Conservation (phyloP, 35 echinoderm and acorn worm genomes). For the Lytechinus variegatus region DNA sequence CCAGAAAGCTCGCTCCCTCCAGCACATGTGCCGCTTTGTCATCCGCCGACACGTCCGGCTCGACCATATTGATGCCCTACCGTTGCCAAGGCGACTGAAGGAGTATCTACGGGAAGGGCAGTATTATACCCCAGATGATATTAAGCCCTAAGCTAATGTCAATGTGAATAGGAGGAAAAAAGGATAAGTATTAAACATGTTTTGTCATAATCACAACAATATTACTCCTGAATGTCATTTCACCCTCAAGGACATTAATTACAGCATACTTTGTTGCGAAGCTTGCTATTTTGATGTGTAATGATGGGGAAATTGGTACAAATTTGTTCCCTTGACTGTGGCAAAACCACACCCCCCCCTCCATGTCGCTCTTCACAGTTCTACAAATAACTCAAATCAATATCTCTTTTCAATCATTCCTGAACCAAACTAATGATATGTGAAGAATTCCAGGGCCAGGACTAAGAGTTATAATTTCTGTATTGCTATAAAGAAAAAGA, state of each 20-base stretch:
- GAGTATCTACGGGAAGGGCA: slow-evolving; percentile 87
- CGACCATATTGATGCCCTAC: slow-evolving; percentile 92
- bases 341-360: not conserved
- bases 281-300: not conserved
- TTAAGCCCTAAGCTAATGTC: slow-evolving; percentile 42
- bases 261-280: not conserved
- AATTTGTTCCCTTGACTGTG: no score
- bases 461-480: not conserved
- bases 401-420: not conserved
- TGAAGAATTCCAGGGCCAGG: not conserved
- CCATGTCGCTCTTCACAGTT: not conserved
- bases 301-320: no score
- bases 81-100: slow-evolving; percentile 85
- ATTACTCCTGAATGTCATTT: not conserved
- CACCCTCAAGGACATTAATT: not conserved
- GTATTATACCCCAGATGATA: slow-evolving; percentile 95
- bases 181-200: not conserved
- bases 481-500: not conserved
- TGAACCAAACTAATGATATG: not conserved
- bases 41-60: slow-evolving; percentile 88
- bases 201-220: not conserved
- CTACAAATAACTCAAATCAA: not conserved
- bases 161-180: not conserved
- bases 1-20: slow-evolving; percentile 91
- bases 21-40: slow-evolving; percentile 99